Evolutionary conservation across 2,113 vertebrate species (phyloP), one percentile per base, ranked within the genome.

Genomic region (Callipepla squamata): DNA sequence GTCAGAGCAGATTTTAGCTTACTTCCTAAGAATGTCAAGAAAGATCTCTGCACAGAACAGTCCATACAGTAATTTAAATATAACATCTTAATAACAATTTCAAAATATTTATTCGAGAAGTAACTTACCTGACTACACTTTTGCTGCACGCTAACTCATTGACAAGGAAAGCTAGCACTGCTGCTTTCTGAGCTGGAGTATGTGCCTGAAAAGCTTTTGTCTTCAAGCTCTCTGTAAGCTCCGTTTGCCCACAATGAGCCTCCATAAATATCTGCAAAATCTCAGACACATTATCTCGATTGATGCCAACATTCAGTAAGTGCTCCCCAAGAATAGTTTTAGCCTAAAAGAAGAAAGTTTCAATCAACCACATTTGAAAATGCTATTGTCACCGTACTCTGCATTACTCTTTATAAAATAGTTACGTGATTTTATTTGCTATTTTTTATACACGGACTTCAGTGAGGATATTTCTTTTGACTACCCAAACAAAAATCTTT

Each of bases 161-260:
- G 68, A 99, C 98, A 84, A 99, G 97, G 96, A 99, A 99, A 61
- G 98, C 98, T 34, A 99, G 96, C 9, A 99, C 83, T 6, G 98
- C 98, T 59, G 98, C 98, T 96, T 99, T 99, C 94, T 99, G 98
- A 74, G 98, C 94, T 2, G 99, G 99, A 15, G 97, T 97, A 87
- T 99, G 99, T 19, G 99, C 99, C 97, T 99, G 98, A 94, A 99
- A 99, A 70, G 98, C 98, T 96, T 98, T 99, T 44, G 99, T 99
- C 96, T 98, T 99, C 89, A 99, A 97, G 94, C 99, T 99, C 93
- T 98, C 97, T 2, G 98, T 98, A 91, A n/a, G n/a, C n/a, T n/a
- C n/a, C n/a, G n/a, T n/a, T n/a, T n/a, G n/a, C n/a, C n/a, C n/a
- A n/a, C n/a, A n/a, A n/a, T n/a, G n/a, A n/a, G n/a, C n/a, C n/a